phyloP scores from a whole-genome alignment of 2,888 invertebrate genomes.

The Amphipoea lucens region DNA sequence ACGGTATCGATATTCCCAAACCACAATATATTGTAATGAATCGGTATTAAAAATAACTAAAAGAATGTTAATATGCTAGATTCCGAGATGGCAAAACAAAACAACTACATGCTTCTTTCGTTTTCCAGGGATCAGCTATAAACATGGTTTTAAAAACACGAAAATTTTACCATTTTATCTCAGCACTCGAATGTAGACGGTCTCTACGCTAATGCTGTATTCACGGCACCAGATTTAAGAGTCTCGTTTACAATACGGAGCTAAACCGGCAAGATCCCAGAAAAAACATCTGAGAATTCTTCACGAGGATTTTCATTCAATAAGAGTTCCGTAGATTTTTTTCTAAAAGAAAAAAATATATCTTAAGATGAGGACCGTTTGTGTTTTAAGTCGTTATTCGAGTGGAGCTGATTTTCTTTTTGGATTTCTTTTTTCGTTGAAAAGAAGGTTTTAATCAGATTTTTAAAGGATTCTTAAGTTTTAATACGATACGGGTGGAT shows the following conservation, averaged over 20 bases:
- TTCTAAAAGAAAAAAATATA: conserved; percentile 51
- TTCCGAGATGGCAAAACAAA: neutral
- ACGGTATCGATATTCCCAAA: neutral
- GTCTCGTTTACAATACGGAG: conserved; percentile 48
- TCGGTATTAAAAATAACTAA: neutral
- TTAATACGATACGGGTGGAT: conserved; percentile 26
- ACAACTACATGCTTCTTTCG: neutral
- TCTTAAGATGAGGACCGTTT: conserved; percentile 57
- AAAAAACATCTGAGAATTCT: conserved; percentile 62
- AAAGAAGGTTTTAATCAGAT: conserved; percentile 50
- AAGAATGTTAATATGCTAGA: no score
- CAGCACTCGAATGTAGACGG: neutral
- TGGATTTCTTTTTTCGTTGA: conserved; percentile 37
- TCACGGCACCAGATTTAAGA: conserved; percentile 52
- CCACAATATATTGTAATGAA: neutral
- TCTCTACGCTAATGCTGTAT: conserved; percentile 33
- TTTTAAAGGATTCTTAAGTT: conserved; percentile 55
- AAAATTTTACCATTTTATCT: conserved; percentile 13
- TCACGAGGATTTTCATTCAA: conserved; percentile 66
- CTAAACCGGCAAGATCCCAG: conserved; percentile 36
- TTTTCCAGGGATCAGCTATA: neutral
- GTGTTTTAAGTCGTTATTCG: conserved; percentile 60
- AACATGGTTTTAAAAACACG: conserved; percentile 21
- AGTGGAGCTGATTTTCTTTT: conserved; percentile 38
- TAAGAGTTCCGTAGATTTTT: conserved; percentile 55